Percentiles rank a stretch among this genome's conserved stretches.
These are phyloP conservation scores for Lamellibrachia satsuma DNA, from an alignment of 2,888 invertebrate genomes.

Conservation along the genomic window DNA sequence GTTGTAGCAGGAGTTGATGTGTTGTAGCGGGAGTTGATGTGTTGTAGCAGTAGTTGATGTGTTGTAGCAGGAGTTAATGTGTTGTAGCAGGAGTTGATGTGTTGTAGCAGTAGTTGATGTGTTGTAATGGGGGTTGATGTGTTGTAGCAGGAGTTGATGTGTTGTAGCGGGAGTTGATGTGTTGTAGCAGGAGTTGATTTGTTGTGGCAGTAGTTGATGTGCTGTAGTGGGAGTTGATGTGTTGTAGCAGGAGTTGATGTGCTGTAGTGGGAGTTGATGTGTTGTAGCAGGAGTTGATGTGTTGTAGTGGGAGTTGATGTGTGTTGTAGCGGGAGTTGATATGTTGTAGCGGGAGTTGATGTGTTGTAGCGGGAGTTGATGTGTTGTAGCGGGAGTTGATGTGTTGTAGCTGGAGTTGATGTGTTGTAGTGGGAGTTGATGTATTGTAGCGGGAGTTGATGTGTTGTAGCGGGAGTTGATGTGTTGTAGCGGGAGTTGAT, in stretches of 20 bases:
- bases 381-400: background rate
- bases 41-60: no score
- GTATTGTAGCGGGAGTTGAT: background rate
- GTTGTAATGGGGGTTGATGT: background rate
- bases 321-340: background rate
- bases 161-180: slow-evolving; percentile 7
- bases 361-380: background rate
- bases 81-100: background rate
- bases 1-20: no score
- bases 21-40: no score
- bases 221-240: background rate
- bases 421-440: background rate
- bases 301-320: background rate
- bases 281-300: background rate
- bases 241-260: slow-evolving; percentile 2
- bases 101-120: background rate
- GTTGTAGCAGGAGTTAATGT: background rate
- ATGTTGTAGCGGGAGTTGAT: background rate
- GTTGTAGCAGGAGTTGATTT: background rate
- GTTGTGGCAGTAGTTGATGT: background rate
- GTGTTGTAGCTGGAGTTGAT: background rate
- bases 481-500: slow-evolving; percentile 79
- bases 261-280: background rate
- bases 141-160: background rate
- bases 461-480: slow-evolving; percentile 3